phyloP scores from a whole-genome alignment of 2,888 invertebrate species.

The Brachyopa scutellaris region DNA sequence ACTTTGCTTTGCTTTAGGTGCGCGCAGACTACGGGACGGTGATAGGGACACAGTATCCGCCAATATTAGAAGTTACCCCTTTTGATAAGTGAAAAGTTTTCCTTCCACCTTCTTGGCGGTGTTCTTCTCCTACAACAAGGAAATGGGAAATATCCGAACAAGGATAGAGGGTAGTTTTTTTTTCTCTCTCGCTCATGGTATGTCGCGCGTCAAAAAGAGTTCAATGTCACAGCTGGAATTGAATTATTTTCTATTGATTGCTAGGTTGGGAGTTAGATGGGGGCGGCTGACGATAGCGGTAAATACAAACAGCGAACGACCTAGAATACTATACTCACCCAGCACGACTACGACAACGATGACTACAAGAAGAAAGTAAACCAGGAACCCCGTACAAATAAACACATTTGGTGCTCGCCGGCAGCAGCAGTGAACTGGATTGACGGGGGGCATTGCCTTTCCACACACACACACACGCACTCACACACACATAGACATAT shows the following conservation, averaged over 20 bases:
- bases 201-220: slow-evolving; percentile 70
- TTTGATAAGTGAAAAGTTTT: slow-evolving; percentile 52
- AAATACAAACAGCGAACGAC: slow-evolving; percentile 46
- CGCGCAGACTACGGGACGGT: not conserved
- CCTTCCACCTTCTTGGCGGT: slow-evolving; percentile 33
- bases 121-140: not conserved
- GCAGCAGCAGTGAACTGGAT: slow-evolving; percentile 47
- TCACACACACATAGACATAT: not conserved
- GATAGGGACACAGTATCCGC: not conserved
- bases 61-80: slow-evolving; percentile 51
- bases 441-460: slow-evolving; percentile 62
- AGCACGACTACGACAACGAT: slow-evolving; percentile 30
- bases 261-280: slow-evolving; percentile 33
- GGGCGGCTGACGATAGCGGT: slow-evolving; percentile 34
- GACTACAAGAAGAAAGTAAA: slow-evolving; percentile 2
- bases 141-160: too few species aligned
- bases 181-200: not conserved
- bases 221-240: slow-evolving; percentile 73
- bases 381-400: slow-evolving; percentile 38
- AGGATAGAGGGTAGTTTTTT: not conserved
- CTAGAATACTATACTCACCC: slow-evolving; percentile 54
- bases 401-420: slow-evolving; percentile 51
- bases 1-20: slow-evolving; percentile 25
- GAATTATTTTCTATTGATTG: slow-evolving; percentile 72
- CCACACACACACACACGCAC: not conserved